Base-by-base conservation (phyloP, 2,888 invertebrate species). In the Dugesia japonica region DNA sequence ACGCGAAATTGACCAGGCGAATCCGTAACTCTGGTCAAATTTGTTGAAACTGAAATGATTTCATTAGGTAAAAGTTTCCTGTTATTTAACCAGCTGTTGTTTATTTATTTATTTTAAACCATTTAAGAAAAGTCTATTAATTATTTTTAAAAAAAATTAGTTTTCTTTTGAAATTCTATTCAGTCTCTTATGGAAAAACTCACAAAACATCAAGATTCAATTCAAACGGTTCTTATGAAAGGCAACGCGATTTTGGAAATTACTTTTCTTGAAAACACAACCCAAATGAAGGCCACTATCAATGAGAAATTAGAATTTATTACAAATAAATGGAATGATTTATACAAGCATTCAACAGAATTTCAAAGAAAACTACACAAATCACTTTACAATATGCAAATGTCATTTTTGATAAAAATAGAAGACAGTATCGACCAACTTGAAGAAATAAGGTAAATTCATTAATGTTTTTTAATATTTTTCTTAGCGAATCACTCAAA, bases 361-460 rank as follows among this genome's bases (percentile, higher is more conserved):
- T 56, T 56, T 56, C 56, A 56, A n/a, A 56, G 56, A 56, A n/a
- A 56, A n/a, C 56, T 56, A 9, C 56, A 56, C 56, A 56, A n/a
- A 56, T 56, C 56, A 20, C 56, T 56, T 23, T 56, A 56, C n/a
- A 4, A 56, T 13, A 56, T 56, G n/a, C 56, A 56, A 56, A 56
- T 56, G 56, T 56, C 56, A 56, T 56, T 56, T 56, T 23, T 56
- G 56, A 56, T 56, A 56, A 56, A 56, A 23, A 56, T 56, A 13
- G 56, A 56, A 56, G n/a, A 4, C 56, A 56, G 56, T 56, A 56
- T 56, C 56, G 56, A 56, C 23, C 56, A 56, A 23, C 23, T 56
- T n/a, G 56, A 56, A 56, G 23, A 56, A 56, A 56, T n/a, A 56
- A 56, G 56, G 56, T 56, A 56, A 56, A 56, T 56, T 56, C 23